Conservation (phyloP, 2,888 invertebrate species). For the Achlya flavicornis region DNA sequence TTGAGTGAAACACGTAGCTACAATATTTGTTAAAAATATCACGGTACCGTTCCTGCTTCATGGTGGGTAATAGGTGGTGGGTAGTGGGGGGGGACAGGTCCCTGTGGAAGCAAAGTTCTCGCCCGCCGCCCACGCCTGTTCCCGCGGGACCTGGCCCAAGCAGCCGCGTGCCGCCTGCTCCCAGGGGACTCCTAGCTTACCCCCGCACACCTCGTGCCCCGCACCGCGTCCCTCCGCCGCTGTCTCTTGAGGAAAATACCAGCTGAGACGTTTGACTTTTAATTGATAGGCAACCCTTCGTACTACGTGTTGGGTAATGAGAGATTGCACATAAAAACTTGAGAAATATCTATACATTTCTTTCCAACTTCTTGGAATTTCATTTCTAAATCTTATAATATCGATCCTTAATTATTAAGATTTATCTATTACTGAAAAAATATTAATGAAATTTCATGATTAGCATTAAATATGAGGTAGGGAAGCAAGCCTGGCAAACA, state of each 20-base stretch:
- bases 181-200: constrained; percentile 55
- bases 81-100: constrained; percentile 60
- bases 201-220: constrained; percentile 41
- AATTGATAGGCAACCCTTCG: constrained; percentile 58
- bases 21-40: constrained; percentile 71
- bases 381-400: too few species aligned
- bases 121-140: constrained; percentile 76
- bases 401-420: too few species aligned
- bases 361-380: too few species aligned
- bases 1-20: constrained; percentile 46
- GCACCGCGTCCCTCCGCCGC: constrained; percentile 38
- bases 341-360: too few species aligned
- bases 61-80: constrained; percentile 58
- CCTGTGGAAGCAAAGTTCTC: constrained; percentile 76
- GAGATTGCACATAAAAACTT: too few species aligned
- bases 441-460: too few species aligned
- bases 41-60: constrained; percentile 60
- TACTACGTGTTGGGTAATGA: too few species aligned
- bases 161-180: constrained; percentile 77
- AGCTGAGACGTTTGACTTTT: constrained; percentile 75
- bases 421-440: too few species aligned
- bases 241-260: constrained; percentile 63
- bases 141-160: constrained; percentile 75
- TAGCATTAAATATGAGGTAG: too few species aligned
- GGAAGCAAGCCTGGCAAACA: too few species aligned